Conservation (phyloP, 2,888 invertebrate genomes). For the Acrobasis suavella region DNA sequence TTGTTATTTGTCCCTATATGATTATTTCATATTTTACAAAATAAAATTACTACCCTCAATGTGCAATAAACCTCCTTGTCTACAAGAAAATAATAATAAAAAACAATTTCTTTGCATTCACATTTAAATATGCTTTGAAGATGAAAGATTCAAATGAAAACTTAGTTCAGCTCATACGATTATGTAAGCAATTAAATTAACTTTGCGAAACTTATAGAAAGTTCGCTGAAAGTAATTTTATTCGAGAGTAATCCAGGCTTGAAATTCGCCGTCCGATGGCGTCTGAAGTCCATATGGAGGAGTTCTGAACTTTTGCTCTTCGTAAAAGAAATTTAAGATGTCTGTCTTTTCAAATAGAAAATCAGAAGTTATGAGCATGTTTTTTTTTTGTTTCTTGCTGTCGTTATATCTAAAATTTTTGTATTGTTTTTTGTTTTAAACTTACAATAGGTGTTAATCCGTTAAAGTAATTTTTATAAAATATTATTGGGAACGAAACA, state of each 20-base stretch:
- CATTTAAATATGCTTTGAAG: not conserved
- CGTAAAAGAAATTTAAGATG: slow-evolving; percentile 22
- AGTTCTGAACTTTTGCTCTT: slow-evolving; percentile 10
- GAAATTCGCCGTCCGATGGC: slow-evolving; percentile 13
- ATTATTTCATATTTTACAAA: no score
- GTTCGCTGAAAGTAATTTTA: slow-evolving; percentile 18
- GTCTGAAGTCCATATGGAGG: slow-evolving; percentile 14
- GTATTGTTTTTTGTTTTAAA: not conserved
- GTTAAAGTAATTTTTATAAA: no score
- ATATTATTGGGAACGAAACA: no score
- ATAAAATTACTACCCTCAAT: no score
- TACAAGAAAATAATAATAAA: no score
- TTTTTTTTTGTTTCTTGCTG: not conserved
- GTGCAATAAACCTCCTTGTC: no score
- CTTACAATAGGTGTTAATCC: no score
- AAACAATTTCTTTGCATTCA: no score
- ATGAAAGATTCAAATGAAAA: not conserved
- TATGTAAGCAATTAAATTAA: slow-evolving; percentile 20
- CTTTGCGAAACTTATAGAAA: slow-evolving; percentile 14
- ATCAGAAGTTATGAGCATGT: slow-evolving; percentile 16
- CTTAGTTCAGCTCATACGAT: slow-evolving; percentile 5
- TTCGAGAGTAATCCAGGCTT: slow-evolving; percentile 17
- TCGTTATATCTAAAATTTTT: not conserved
- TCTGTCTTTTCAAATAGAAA: slow-evolving; percentile 18
- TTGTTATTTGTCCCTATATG: no score